Conservation (phyloP, 1,140 invertebrate genomes). For the Apis laboriosa region DNA sequence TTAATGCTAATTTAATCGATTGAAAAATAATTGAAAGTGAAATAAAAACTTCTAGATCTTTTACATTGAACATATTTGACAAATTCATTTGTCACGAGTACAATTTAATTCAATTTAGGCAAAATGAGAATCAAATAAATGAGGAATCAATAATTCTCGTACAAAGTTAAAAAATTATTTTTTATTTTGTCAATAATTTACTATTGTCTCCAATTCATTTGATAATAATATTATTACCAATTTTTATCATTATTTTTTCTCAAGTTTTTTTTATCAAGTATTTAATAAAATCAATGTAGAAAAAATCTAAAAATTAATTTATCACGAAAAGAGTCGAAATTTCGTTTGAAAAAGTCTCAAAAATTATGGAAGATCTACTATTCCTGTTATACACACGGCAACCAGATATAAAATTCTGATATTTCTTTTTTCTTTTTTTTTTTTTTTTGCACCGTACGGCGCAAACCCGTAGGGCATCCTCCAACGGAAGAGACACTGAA, state of each 20-base stretch:
- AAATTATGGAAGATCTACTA: not conserved
- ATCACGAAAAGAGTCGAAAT: not conserved
- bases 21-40: constrained; percentile 48
- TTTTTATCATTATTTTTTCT: not conserved
- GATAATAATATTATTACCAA: constrained; percentile 45
- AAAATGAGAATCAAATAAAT: constrained; percentile 10
- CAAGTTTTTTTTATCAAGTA: constrained; percentile 20
- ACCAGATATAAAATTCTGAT: constrained; percentile 44
- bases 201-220: constrained; percentile 11
- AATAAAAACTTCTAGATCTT: constrained; percentile 24
- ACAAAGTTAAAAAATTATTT: too few relatives aligned
- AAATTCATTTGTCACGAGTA: too few relatives aligned
- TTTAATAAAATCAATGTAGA: constrained; percentile 43
- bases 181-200: not conserved
- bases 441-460: constrained; percentile 28
- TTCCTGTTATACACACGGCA: not conserved
- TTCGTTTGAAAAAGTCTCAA: not conserved
- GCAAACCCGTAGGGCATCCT: constrained; percentile 14
- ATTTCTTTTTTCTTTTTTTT: constrained; percentile 31
- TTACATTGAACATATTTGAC: constrained; percentile 31
- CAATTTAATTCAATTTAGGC: constrained; percentile 49
- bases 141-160: too few relatives aligned
- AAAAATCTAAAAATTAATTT: constrained; percentile 3
- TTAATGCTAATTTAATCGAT: not conserved
- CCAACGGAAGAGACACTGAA: constrained; percentile 48